Evolutionary conservation across 1,140 invertebrate species (phyloP).

Genomic region (Phthorimaea operculella): DNA sequence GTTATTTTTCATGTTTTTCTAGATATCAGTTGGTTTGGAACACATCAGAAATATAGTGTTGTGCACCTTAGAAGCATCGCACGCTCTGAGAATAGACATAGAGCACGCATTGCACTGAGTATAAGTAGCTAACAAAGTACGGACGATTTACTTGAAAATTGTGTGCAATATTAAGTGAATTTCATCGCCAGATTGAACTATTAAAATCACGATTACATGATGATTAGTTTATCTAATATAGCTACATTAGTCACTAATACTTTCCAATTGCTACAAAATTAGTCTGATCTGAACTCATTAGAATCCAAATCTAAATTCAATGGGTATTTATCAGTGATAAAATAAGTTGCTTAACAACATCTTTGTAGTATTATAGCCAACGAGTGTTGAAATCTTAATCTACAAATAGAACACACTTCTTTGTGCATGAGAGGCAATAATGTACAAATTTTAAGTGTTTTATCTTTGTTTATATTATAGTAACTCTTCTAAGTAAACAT

Average conservation of each 20-base stretch:
- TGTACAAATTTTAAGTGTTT: no score
- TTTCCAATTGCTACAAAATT: neutral
- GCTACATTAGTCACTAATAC: neutral
- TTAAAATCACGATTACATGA: neutral
- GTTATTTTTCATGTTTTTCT: neutral
- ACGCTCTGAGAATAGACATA: neutral
- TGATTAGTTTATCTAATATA: neutral
- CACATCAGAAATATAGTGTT: neutral
- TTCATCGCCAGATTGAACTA: neutral
- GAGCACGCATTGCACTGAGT: neutral
- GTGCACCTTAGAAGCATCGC: neutral
- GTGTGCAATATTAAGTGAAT: neutral
- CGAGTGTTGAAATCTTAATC: no score
- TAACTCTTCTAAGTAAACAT: no score
- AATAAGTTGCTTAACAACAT: no score
- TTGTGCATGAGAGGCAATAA: no score
- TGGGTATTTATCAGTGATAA: neutral
- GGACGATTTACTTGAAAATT: neutral
- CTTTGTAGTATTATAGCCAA: no score
- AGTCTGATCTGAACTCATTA: neutral
- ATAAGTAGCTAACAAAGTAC: neutral
- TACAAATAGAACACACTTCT: no score
- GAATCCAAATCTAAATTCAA: neutral
- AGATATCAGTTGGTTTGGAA: neutral
- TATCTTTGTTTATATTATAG: no score